phyloP scores from a whole-genome alignment of 2,797 vertebrate genomes.

The Poecile montanus region DNA sequence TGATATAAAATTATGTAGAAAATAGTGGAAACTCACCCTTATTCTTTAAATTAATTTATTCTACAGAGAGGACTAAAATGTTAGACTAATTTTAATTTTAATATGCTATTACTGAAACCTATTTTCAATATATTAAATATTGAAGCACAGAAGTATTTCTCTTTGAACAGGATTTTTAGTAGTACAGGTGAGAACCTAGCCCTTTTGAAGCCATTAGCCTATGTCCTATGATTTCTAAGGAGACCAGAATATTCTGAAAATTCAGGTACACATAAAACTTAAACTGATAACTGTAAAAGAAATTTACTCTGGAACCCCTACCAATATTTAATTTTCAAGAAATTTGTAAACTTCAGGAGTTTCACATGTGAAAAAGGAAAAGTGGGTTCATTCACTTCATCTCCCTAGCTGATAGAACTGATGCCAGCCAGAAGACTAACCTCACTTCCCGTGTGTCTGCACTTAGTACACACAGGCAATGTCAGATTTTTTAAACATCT shows the following conservation, averaged over 20 bases:
- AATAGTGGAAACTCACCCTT: neutral
- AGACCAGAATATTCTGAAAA: neutral
- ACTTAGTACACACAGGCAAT: neutral
- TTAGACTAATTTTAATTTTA: neutral
- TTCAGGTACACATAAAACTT: neutral
- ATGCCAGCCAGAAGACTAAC: neutral
- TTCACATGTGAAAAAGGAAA: neutral
- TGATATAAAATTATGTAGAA: neutral
- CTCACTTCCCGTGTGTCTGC: fast-evolving
- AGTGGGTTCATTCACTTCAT: neutral
- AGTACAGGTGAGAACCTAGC: neutral
- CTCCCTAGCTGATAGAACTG: neutral
- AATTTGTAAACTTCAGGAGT: neutral
- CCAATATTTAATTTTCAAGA: neutral
- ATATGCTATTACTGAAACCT: neutral
- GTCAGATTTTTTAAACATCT: neutral
- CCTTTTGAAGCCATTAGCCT: neutral
- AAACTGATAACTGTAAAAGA: neutral
- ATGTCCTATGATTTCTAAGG: neutral
- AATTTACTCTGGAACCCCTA: neutral
- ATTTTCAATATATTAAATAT: neutral
- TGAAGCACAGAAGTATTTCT: neutral
- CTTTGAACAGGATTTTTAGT: neutral
- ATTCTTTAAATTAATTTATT: neutral
- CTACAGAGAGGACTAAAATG: neutral